These are phyloP conservation scores for Hippocampus guttulatus DNA, from an alignment of 2,113 vertebrate genomes.

Conservation along the genomic window DNA sequence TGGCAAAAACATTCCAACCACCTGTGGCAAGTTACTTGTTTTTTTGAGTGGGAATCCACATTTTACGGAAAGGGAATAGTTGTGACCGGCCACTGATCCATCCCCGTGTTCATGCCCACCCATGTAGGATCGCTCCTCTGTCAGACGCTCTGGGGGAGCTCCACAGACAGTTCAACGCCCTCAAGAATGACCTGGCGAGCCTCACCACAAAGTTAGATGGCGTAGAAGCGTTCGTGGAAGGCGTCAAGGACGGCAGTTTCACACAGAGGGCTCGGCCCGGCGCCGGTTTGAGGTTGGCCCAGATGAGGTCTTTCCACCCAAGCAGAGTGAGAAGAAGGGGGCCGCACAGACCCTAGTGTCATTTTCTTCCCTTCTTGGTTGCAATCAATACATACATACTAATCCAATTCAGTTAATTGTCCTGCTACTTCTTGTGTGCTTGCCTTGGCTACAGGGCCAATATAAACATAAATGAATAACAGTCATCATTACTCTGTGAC, in stretches of 20 bases:
- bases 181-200: conserved; percentile 76
- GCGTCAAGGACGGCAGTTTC: conserved; percentile 59
- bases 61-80: not conserved
- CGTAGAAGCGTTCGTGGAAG: conserved; percentile 76
- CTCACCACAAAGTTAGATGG: conserved; percentile 73
- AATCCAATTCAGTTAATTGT: too few relatives aligned
- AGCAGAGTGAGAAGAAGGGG: conserved; percentile 41
- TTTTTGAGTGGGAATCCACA: not conserved
- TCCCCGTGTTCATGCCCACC: not conserved
- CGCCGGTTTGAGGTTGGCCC: conserved; percentile 22
- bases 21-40: not conserved
- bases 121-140: conserved; percentile 76
- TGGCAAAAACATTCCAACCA: not conserved
- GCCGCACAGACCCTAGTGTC: conserved; percentile 29
- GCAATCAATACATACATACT: too few relatives aligned
- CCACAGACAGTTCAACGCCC: conserved; percentile 75
- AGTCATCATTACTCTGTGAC: not conserved
- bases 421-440: too few relatives aligned
- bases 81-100: not conserved
- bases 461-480: too few relatives aligned
- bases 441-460: too few relatives aligned
- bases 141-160: conserved; percentile 79
- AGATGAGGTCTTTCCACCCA: conserved; percentile 22
- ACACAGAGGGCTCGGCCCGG: conserved; percentile 15
- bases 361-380: not conserved